These are phyloP conservation scores for Drymonia ruficornis DNA, from an alignment of 2,888 invertebrate species.

Conservation along the genomic window DNA sequence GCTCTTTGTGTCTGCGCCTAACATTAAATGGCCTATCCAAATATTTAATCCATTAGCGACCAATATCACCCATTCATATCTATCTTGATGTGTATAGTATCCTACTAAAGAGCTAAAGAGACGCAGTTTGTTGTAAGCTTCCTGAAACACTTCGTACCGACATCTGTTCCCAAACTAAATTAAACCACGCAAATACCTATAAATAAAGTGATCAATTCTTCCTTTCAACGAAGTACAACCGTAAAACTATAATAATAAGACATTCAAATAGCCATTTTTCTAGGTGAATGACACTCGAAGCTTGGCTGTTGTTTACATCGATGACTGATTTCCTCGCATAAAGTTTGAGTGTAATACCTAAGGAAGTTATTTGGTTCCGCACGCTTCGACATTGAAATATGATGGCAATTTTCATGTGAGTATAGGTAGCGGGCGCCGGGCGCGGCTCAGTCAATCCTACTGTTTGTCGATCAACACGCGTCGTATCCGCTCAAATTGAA, in stretches of 20 bases:
- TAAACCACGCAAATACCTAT: background rate
- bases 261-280: slow-evolving; percentile 11
- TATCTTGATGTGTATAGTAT: background rate
- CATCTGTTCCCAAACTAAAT: background rate
- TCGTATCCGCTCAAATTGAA: slow-evolving; percentile 63
- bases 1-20: background rate
- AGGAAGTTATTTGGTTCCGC: slow-evolving; percentile 69
- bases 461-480: slow-evolving; percentile 71
- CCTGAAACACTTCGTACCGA: background rate
- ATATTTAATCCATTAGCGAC: slow-evolving; percentile 4
- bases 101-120: background rate
- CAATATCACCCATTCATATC: background rate
- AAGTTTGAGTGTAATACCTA: slow-evolving; percentile 62
- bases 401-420: slow-evolving; percentile 73
- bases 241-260: background rate
- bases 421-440: slow-evolving; percentile 46
- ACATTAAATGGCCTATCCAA: background rate
- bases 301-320: slow-evolving; percentile 49
- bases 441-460: slow-evolving; percentile 65
- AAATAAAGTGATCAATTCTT: background rate
- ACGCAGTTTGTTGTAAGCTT: background rate
- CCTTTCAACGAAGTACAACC: background rate
- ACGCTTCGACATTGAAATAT: slow-evolving; percentile 74
- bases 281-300: slow-evolving; percentile 18
- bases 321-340: slow-evolving; percentile 59